Evolutionary conservation across 2,797 vertebrate genomes (phyloP), one percentile per base, ranked within the genome.

Genomic region (Coregonus sp.): DNA sequence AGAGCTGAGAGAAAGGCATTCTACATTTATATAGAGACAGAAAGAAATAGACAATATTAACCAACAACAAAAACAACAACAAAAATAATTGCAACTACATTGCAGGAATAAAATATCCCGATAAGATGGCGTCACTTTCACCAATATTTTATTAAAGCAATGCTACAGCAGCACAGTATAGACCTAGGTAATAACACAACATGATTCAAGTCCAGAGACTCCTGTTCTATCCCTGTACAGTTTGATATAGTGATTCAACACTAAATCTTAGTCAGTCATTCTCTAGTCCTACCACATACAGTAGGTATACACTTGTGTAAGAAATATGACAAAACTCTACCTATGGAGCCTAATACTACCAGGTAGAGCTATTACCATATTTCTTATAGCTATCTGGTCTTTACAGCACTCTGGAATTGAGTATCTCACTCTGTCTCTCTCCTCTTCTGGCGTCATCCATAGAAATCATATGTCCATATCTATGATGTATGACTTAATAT

Each of bases 1-100:
- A 97, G 81, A 14, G 95, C 94, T 0, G 96, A 96, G 40, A 97
- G 94, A 83, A 96, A 88, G 1, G 95, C 92, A 0, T 95, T 97
- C 96, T 97, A 86, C 25, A 25, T 25, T 25, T 3, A 72, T 12
- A 82, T 4, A 79, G 11, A 80, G 7, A 70, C 4, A 75, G 1
- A 75, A 47, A 1, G 20, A 63, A 51, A 59, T 69, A 33, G 14
- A 20, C 51, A 51, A 75, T 47, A 78, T 16, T 65, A 33, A 50
- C 18, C 51, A 54, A 18, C 0, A 65, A 31, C 7, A 59, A 50
- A 37, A 73, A 12, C 25, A 6, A 37, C 14, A 1, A 11, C 29
- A 66, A 35, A 59, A 16, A 59, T 0, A 56, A 56, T 56, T 15
- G 29, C 11, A 31, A 33, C 65, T 67, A 67, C 15, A 67, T 67